Conservation (phyloP, 92 coral and sea anemone species). For the Bergia sp. region DNA sequence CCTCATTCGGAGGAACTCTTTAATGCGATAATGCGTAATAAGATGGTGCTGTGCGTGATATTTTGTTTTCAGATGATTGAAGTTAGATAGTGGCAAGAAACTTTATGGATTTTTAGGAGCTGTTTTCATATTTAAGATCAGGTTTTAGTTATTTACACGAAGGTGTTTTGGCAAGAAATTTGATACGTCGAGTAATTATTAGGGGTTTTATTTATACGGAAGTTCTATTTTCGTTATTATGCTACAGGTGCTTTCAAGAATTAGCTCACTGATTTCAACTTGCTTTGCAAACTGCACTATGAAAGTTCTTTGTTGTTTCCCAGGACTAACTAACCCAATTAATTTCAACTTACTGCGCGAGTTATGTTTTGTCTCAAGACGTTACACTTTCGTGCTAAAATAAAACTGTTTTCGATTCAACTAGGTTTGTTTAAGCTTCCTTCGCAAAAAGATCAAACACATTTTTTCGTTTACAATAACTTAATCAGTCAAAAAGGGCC, state of each 20-base stretch:
- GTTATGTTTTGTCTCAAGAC: background rate
- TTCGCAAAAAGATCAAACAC: background rate
- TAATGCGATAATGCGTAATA: background rate
- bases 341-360: background rate
- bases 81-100: background rate
- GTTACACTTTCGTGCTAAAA: background rate
- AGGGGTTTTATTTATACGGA: background rate
- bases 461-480: no score
- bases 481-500: no score
- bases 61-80: background rate
- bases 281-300: background rate
- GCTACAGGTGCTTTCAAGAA: background rate
- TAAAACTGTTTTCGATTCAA: background rate
- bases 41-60: background rate
- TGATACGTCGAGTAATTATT: background rate
- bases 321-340: background rate
- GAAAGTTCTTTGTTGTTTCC: background rate
- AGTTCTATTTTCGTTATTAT: background rate
- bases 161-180: background rate
- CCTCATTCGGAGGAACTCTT: background rate
- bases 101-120: background rate
- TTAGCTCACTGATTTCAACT: background rate
- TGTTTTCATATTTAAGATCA: background rate
- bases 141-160: no score
- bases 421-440: no score